phyloP scores from a whole-genome alignment of 2,113 vertebrate genomes.

The Chunga burmeisteri region DNA sequence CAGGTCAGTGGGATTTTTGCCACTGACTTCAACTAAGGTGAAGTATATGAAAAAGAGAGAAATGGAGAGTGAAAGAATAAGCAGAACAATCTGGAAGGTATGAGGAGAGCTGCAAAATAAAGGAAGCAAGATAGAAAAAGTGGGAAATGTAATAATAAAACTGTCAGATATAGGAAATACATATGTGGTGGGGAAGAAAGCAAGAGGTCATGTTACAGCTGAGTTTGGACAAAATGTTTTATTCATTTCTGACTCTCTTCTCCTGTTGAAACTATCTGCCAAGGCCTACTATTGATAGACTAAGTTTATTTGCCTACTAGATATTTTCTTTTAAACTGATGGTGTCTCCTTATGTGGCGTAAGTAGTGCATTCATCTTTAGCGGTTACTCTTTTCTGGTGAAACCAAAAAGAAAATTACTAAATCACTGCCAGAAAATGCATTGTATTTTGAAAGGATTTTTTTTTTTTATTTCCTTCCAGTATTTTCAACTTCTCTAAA shows the following conservation, averaged over 20 bases:
- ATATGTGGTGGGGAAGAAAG: not conserved
- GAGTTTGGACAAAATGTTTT: not conserved
- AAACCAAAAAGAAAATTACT: not conserved
- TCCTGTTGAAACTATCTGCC: not conserved
- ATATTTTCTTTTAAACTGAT: not conserved
- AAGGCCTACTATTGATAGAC: not conserved
- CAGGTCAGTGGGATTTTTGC: not conserved
- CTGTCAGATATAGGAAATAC: not conserved
- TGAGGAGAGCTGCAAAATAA: not conserved
- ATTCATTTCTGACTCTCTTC: not conserved
- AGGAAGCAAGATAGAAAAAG: not conserved
- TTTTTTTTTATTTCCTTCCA: not conserved
- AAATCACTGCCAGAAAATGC: not conserved
- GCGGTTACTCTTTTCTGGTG: not conserved
- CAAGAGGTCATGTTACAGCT: not conserved
- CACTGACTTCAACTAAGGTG: not conserved
- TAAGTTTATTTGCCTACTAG: not conserved
- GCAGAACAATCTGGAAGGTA: not conserved
- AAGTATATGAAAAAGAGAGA: not conserved
- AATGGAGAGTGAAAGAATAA: not conserved
- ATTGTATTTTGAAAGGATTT: not conserved
- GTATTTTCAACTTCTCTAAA: not conserved
- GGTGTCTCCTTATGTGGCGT: not conserved
- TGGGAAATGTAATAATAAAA: not conserved
- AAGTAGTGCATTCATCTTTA: not conserved